Conservation (phyloP, 1,140 invertebrate species). For the Neuroterus valhalla region DNA sequence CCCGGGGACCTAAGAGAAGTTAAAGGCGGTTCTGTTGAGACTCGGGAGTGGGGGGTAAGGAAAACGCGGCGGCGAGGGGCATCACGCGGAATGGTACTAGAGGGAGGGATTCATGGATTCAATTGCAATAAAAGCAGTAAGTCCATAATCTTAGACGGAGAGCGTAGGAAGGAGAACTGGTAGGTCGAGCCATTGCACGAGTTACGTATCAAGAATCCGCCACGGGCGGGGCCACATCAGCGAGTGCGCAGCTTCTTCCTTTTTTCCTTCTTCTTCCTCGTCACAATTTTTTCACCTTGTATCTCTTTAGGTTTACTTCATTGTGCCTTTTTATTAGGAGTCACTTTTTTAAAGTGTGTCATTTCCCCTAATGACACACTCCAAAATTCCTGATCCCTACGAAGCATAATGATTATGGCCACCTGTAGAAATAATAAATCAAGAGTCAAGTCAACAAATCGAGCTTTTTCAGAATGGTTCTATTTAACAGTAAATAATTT, state of each 20-base stretch:
- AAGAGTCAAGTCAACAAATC: no score
- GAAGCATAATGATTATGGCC: no score
- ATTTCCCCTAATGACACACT: no score
- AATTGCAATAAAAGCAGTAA: constrained; percentile 74
- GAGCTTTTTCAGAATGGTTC: no score
- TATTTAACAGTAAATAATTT: no score
- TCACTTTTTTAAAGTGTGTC: constrained; percentile 3
- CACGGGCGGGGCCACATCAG: constrained; percentile 73
- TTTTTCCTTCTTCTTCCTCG: constrained; percentile 52
- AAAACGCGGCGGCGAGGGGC: constrained; percentile 32
- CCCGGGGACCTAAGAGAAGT: constrained; percentile 28
- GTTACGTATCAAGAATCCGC: constrained; percentile 75
- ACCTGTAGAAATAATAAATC: no score
- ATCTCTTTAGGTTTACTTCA: constrained; percentile 27
- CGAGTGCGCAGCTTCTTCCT: constrained; percentile 65
- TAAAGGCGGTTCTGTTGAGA: constrained; percentile 36
- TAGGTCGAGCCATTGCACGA: constrained; percentile 75
- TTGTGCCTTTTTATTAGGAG: constrained; percentile 47
- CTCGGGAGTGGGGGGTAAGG: constrained; percentile 36
- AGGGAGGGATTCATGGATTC: constrained; percentile 60
- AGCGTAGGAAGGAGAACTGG: constrained; percentile 59
- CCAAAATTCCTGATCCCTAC: no score
- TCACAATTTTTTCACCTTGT: constrained; percentile 39
- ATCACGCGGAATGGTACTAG: constrained; percentile 20
- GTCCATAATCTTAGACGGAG: constrained; percentile 64